phyloP scores from a whole-genome alignment of 2,797 vertebrate species.

The Scolopax bukidnonensis region DNA sequence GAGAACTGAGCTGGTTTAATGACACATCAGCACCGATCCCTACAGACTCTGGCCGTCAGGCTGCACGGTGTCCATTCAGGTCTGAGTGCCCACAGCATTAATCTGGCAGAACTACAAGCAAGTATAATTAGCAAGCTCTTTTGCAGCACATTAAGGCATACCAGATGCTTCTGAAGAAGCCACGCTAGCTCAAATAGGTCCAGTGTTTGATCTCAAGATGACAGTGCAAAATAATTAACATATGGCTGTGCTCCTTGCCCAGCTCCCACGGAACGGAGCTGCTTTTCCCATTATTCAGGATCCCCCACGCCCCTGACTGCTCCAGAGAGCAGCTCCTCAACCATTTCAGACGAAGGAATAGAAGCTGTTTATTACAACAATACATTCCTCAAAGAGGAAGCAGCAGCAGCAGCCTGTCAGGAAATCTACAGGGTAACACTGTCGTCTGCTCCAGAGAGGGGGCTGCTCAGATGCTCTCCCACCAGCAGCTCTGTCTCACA shows the following conservation, averaged over 20 bases:
- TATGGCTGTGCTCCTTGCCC: background rate
- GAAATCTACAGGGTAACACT: background rate
- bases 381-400: constrained; percentile 21
- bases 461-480: background rate
- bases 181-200: constrained; percentile 23
- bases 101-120: background rate
- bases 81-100: background rate
- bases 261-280: background rate
- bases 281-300: constrained; percentile 2
- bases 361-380: background rate
- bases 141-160: background rate
- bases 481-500: background rate
- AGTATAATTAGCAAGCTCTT: constrained; percentile 20
- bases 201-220: constrained; percentile 35
- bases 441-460: background rate
- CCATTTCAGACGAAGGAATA: background rate
- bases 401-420: constrained; percentile 21
- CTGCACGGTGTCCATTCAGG: background rate
- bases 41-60: background rate
- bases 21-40: background rate
- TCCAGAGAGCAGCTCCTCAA: background rate
- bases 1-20: background rate
- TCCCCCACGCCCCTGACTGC: background rate
- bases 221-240: constrained; percentile 10
- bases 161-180: constrained; percentile 25